Conservation (phyloP, 2,797 vertebrate genomes). For the Silurus lanzhouensis region DNA sequence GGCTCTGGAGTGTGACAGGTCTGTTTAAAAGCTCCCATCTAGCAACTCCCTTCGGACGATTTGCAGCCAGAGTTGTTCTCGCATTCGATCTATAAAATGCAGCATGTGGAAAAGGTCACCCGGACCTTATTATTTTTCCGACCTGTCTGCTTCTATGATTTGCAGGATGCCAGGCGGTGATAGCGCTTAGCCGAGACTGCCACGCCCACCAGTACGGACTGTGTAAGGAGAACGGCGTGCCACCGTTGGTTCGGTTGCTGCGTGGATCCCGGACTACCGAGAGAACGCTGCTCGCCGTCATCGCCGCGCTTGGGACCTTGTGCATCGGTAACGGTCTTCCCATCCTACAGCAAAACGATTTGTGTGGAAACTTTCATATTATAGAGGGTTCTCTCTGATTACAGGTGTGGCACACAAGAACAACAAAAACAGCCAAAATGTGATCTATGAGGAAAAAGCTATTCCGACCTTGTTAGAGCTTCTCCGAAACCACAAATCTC, state of each 20-base stretch:
- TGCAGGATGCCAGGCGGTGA: constrained; percentile 74
- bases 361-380: neutral
- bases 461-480: constrained; percentile 71
- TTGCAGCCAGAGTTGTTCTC: constrained; percentile 48
- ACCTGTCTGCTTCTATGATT: constrained; percentile 28
- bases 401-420: constrained; percentile 73
- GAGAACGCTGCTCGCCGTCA: constrained; percentile 73
- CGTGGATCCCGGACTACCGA: constrained; percentile 65
- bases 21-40: constrained; percentile 52
- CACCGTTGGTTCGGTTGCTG: constrained; percentile 72
- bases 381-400: constrained; percentile 8
- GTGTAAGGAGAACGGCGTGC: constrained; percentile 73
- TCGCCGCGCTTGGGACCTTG: constrained; percentile 71
- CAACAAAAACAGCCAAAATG: constrained; percentile 71
- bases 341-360: neutral
- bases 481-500: constrained; percentile 67
- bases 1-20: constrained; percentile 33
- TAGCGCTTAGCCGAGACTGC: constrained; percentile 73
- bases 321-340: constrained; percentile 68
- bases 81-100: constrained; percentile 39
- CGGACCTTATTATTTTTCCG: neutral
- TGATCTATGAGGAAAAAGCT: constrained; percentile 70
- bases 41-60: constrained; percentile 23
- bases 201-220: constrained; percentile 72
- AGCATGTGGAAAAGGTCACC: constrained; percentile 17